Evolutionary conservation across 2,888 invertebrate species (phyloP).

Genomic region (Apamea sordens): DNA sequence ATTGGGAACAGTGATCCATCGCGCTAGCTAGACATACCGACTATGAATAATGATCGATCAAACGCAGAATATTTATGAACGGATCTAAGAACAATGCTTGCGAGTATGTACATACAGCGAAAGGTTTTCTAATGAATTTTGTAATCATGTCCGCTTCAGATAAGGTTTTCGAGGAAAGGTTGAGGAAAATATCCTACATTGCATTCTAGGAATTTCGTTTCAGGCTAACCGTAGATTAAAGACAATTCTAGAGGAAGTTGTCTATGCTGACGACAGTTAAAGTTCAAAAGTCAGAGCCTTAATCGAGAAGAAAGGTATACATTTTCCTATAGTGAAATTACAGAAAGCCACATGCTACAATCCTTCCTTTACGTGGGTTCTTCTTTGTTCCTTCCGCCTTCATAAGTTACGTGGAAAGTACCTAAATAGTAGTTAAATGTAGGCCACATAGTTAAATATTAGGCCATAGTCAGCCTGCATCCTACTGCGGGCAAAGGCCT

Average conservation of each 20-base stretch:
- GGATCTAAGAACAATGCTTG: slow-evolving; percentile 6
- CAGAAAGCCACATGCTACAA: background rate
- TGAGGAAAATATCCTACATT: slow-evolving; percentile 24
- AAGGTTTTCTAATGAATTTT: slow-evolving; percentile 21
- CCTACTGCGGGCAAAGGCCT: too few species aligned
- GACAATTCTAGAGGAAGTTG: background rate
- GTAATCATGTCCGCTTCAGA: background rate
- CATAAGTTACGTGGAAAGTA: background rate
- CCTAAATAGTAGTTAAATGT: too few species aligned
- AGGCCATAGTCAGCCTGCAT: background rate
- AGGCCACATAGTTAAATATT: background rate
- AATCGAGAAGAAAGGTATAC: background rate
- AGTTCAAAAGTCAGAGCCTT: background rate
- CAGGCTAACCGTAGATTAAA: background rate
- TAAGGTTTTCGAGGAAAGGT: slow-evolving; percentile 13
- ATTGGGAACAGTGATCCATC: slow-evolving; percentile 21
- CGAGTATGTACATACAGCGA: background rate
- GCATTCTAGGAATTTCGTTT: slow-evolving; percentile 19
- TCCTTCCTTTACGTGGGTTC: background rate
- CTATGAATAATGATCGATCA: slow-evolving; percentile 32
- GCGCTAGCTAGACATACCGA: slow-evolving; percentile 14
- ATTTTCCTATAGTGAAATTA: background rate
- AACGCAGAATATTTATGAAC: slow-evolving; percentile 10
- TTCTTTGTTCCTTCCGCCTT: background rate
- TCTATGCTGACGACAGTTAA: background rate